A percentile compares a stretch with the other conserved stretches of the same genome.
Conservation (phyloP, 2,113 vertebrate species). For the Pagrus major region DNA sequence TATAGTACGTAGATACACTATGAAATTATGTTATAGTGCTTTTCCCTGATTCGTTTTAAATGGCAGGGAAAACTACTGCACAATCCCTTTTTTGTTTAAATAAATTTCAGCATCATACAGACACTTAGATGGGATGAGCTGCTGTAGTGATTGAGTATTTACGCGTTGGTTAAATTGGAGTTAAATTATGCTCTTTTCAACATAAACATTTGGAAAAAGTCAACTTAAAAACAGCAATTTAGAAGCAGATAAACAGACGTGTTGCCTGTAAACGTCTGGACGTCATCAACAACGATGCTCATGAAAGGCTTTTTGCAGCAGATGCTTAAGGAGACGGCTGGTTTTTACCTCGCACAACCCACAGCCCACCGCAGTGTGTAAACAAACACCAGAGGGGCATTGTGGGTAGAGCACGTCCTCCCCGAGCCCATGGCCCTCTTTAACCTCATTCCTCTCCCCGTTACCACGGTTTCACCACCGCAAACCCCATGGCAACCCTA, state of each 20-base stretch:
- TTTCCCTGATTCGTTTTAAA: slow-evolving; percentile 7
- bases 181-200: not conserved
- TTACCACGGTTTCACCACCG: slow-evolving; percentile 71
- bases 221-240: slow-evolving; percentile 4
- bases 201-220: slow-evolving; percentile 8
- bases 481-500: slow-evolving; percentile 65
- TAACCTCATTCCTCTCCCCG: slow-evolving; percentile 77
- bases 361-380: slow-evolving; percentile 61
- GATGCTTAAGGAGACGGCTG: slow-evolving; percentile 54
- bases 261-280: slow-evolving; percentile 21
- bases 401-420: slow-evolving; percentile 63
- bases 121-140: slow-evolving; percentile 4
- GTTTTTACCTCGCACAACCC: slow-evolving; percentile 59
- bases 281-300: slow-evolving; percentile 35
- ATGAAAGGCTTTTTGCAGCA: slow-evolving; percentile 52
- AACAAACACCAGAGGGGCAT: slow-evolving; percentile 80
- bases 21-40: not conserved
- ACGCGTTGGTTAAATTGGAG: slow-evolving; percentile 6
- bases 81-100: slow-evolving; percentile 16
- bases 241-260: not conserved
- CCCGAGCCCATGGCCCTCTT: slow-evolving; percentile 64
- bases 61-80: not conserved
- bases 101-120: slow-evolving; percentile 4
- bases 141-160: slow-evolving; percentile 31
- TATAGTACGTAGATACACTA: no score